Evolutionary conservation across 2,797 vertebrate species (phyloP).

Genomic region (Orientallactaga sibirica): DNA sequence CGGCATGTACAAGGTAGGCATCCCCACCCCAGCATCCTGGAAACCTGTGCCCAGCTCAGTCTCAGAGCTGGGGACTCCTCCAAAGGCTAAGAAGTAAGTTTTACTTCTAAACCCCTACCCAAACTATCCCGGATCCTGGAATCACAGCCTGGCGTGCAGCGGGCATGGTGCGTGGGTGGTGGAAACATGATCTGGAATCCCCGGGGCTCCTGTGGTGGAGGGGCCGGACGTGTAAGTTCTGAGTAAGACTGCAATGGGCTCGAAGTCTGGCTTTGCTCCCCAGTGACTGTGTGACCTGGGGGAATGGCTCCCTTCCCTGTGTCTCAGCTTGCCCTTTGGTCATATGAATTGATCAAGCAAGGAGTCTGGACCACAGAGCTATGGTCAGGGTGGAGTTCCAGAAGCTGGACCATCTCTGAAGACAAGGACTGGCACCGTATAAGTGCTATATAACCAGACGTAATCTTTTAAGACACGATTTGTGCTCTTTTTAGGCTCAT

Average conservation of each 20-base stretch:
- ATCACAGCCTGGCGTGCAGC: neutral
- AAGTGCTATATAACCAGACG: neutral
- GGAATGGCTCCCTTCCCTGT: neutral
- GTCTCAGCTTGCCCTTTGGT: neutral
- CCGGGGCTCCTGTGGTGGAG: too few species aligned
- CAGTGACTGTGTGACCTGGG: neutral
- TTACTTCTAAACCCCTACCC: neutral
- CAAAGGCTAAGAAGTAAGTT: neutral
- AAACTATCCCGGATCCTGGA: neutral
- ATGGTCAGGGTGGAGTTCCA: neutral
- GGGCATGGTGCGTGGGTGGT: fast-evolving
- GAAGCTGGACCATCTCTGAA: neutral
- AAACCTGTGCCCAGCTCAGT: neutral
- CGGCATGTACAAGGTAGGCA: fast-evolving
- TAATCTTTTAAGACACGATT: neutral
- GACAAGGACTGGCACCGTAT: neutral
- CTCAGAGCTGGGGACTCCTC: neutral
- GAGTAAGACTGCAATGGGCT: neutral
- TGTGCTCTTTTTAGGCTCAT: neutral
- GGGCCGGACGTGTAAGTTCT: neutral
- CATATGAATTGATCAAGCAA: neutral
- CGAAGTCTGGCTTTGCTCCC: neutral
- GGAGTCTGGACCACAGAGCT: neutral
- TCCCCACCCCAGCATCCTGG: neutral
- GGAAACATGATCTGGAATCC: neutral